These are phyloP conservation scores for Anguilla rostrata DNA, from an alignment of 2,113 vertebrate species.

Conservation along the genomic window DNA sequence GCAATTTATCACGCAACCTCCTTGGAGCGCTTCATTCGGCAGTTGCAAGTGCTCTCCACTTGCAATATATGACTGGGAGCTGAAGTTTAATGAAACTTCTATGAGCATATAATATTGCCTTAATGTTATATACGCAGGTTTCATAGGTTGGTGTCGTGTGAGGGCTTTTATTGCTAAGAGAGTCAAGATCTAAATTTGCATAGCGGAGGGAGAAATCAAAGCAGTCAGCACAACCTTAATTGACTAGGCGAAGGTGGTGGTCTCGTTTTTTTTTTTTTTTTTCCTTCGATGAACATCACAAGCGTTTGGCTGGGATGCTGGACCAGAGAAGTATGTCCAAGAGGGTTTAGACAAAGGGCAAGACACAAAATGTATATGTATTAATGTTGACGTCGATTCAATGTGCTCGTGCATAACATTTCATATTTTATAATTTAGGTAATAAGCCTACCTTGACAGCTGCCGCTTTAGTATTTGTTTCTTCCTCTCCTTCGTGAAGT, in stretches of 20 bases:
- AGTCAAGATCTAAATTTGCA: background rate
- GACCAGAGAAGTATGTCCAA: background rate
- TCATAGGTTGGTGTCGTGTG: background rate
- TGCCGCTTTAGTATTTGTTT: background rate
- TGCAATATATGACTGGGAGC: background rate
- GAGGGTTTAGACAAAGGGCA: background rate
- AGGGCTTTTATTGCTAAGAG: background rate
- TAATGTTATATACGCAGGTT: background rate
- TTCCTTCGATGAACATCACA: background rate
- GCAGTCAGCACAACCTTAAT: background rate
- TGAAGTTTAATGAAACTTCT: background rate
- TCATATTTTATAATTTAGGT: background rate
- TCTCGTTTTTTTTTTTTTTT: background rate
- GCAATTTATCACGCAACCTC: background rate
- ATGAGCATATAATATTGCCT: background rate
- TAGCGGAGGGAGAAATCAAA: background rate
- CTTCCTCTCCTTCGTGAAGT: background rate
- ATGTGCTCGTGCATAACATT: background rate
- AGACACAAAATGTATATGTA: background rate
- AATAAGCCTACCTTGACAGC: no score
- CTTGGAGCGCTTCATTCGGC: background rate
- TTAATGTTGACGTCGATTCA: no score
- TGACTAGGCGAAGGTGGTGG: background rate
- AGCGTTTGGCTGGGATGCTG: background rate
- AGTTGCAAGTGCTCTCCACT: no score